A percentile compares a stretch with the other conserved stretches of the same genome.
Conservation (phyloP, 2,113 vertebrate species). For the Cryptotis parvus region DNA sequence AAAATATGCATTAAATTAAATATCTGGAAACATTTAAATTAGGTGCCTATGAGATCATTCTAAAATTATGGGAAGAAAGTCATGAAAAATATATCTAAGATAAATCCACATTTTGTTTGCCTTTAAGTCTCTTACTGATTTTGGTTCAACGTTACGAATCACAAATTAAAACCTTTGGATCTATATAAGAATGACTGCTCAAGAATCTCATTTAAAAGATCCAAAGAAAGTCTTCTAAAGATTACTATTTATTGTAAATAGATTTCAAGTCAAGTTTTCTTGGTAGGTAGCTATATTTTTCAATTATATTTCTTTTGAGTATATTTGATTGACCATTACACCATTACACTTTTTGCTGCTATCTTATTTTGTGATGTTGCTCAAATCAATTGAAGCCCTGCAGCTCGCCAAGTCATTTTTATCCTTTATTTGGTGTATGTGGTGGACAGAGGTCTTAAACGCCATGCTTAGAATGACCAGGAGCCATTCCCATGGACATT, state of each 20-base stretch:
- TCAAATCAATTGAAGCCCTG: not conserved
- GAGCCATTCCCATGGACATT: no score
- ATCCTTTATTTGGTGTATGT: no score
- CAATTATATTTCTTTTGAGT: not conserved
- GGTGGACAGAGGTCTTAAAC: no score
- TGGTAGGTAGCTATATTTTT: not conserved
- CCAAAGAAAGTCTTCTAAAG: constrained; percentile 5
- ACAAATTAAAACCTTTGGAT: not conserved
- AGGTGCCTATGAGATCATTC: not conserved
- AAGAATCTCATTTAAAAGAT: not conserved
- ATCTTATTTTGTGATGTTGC: not conserved
- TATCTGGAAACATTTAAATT: not conserved
- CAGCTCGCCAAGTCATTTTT: not conserved
- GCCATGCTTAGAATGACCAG: no score
- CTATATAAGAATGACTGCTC: not conserved
- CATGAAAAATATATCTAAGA: not conserved
- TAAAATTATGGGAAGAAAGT: constrained; percentile 7
- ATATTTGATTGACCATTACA: not conserved
- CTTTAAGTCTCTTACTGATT: not conserved
- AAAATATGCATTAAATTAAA: constrained; percentile 38
- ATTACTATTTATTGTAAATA: not conserved
- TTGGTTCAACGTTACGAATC: not conserved
- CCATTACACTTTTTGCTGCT: not conserved
- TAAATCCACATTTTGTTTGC: not conserved
- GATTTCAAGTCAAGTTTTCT: not conserved